Evolutionary conservation across 2,113 vertebrate species (phyloP).

Genomic region (Tilapia sparmanii): DNA sequence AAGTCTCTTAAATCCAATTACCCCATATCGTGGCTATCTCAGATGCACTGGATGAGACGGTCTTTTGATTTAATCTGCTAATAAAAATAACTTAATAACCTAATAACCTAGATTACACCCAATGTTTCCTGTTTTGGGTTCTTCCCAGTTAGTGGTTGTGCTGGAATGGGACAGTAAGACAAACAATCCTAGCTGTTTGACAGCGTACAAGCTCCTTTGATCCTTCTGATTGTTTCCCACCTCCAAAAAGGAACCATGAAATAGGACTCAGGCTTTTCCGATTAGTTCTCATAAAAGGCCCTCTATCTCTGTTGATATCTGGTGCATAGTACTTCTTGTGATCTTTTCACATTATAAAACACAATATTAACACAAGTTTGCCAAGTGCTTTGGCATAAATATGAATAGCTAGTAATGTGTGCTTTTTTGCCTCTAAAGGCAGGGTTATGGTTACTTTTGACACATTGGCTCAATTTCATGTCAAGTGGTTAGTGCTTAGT

Average conservation of each 20-base stretch:
- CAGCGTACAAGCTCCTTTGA: neutral
- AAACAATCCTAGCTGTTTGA: neutral
- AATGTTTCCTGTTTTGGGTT: neutral
- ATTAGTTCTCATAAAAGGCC: constrained; percentile 2
- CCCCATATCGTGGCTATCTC: neutral
- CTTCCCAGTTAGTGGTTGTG: neutral
- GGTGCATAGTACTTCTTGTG: neutral
- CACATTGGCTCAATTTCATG: neutral
- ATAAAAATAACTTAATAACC: neutral
- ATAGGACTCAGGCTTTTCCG: neutral
- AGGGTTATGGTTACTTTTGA: neutral
- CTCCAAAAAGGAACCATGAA: constrained; percentile 3
- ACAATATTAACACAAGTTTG: neutral
- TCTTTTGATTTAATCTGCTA: neutral
- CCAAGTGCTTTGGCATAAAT: neutral
- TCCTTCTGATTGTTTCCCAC: neutral
- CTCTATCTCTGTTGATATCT: neutral
- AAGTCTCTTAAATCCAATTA: neutral
- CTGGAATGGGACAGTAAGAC: neutral
- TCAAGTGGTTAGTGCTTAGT: neutral
- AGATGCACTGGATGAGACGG: neutral
- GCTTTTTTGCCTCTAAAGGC: neutral
- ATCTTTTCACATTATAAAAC: neutral
- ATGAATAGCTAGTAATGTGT: neutral
- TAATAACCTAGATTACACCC: neutral